These are phyloP conservation scores for Seladonia tumulorum DNA, from an alignment of 2,888 invertebrate genomes.

Conservation along the genomic window DNA sequence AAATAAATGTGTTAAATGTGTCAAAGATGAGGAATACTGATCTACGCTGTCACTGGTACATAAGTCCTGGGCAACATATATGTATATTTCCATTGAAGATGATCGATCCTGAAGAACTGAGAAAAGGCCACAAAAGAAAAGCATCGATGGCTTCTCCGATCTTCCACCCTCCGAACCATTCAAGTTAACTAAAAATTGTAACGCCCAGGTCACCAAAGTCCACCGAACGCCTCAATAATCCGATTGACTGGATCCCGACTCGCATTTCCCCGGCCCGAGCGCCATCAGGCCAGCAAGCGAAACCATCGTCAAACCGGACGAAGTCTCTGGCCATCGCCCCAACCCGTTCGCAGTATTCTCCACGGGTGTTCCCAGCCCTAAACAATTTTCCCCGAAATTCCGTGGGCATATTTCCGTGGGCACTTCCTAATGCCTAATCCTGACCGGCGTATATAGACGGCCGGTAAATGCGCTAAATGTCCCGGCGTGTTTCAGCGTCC, in stretches of 20 bases:
- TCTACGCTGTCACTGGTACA: neutral
- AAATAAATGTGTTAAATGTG: too few relatives aligned
- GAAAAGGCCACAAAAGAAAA: neutral
- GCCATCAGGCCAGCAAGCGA: neutral
- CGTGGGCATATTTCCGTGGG: constrained; percentile 55
- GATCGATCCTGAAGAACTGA: neutral
- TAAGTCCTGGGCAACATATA: neutral
- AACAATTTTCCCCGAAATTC: constrained; percentile 47
- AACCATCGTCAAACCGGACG: neutral
- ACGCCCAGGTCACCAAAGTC: neutral
- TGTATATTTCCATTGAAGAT: neutral
- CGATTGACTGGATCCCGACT: neutral
- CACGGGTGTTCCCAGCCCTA: neutral
- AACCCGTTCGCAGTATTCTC: constrained; percentile 15
- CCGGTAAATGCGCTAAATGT: constrained; percentile 61
- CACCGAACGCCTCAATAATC: neutral
- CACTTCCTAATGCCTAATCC: constrained; percentile 60
- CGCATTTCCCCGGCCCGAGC: neutral
- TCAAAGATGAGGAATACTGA: too few relatives aligned
- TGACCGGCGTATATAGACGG: constrained; percentile 27
- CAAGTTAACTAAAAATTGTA: neutral
- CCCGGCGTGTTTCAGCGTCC: constrained; percentile 39
- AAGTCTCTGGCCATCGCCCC: neutral
- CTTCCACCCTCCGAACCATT: neutral
- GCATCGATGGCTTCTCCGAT: neutral